Percentiles rank a stretch among this genome's conserved stretches.
These are phyloP conservation scores for Pristionchus mayeri DNA, from an alignment of 2,888 invertebrate species.

Conservation along the genomic window DNA sequence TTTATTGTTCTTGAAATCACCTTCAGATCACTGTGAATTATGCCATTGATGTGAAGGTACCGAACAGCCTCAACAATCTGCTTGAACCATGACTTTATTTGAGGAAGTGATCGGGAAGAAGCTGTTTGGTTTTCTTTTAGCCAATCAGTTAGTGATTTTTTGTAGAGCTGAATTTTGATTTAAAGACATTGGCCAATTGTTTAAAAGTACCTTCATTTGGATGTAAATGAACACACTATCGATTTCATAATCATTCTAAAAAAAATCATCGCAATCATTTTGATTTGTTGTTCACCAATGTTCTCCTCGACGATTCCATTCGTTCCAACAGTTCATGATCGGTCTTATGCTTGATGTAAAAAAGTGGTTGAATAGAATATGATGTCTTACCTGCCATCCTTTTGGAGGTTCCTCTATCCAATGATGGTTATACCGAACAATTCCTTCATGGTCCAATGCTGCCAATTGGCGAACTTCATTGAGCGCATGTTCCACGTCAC, in stretches of 20 bases:
- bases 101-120: not conserved
- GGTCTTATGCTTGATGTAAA: not conserved
- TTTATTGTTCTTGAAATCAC: no score
- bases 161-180: not conserved
- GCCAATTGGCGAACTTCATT: constrained; percentile 95
- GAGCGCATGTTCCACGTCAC: constrained; percentile 76
- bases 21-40: constrained; percentile 87
- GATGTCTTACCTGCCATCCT: constrained; percentile 87
- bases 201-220: not conserved
- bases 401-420: constrained; percentile 94
- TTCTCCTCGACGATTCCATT: not conserved
- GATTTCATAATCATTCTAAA: not conserved
- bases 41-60: constrained; percentile 91
- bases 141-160: not conserved
- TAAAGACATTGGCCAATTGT: not conserved
- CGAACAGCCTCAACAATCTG: constrained; percentile 95
- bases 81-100: constrained; percentile 80
- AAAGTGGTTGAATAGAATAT: no score
- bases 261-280: not conserved
- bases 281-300: not conserved
- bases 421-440: constrained; percentile 94
- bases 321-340: not conserved
- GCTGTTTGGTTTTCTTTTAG: not conserved
- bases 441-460: constrained; percentile 92
- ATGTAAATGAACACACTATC: not conserved